phyloP scores from a whole-genome alignment of 2,888 invertebrate species.

The Lacanobia wlatinum region DNA sequence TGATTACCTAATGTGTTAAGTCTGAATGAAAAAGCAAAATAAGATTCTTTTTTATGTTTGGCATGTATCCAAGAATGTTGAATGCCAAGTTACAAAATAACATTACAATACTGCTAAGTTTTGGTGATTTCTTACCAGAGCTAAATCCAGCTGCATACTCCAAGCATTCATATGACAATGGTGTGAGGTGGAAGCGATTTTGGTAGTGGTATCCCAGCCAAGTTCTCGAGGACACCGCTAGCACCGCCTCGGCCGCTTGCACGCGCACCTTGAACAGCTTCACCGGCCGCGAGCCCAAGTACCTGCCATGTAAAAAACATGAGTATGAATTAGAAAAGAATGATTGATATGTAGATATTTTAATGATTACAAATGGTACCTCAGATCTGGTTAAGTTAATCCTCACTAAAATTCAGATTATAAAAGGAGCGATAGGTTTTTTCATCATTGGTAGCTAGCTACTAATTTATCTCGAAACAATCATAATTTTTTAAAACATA shows the following conservation, averaged over 20 bases:
- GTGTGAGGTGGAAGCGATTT: conserved; percentile 98
- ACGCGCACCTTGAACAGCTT: conserved; percentile 98
- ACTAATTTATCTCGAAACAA: not conserved
- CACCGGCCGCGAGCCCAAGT: conserved; percentile 98
- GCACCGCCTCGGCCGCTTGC: conserved; percentile 98
- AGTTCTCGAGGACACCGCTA: conserved; percentile 99
- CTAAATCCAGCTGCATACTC: conserved; percentile 99
- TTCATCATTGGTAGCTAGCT: conserved; percentile 80
- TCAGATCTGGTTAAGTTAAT: conserved; percentile 89
- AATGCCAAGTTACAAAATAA: not conserved
- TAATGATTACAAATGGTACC: conserved; percentile 43
- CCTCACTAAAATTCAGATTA: conserved; percentile 91
- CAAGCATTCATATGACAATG: conserved; percentile 98
- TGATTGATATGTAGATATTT: not conserved
- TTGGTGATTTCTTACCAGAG: conserved; percentile 87
- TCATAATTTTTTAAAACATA: conserved; percentile 56
- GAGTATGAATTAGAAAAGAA: conserved; percentile 10
- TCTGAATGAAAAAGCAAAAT: conserved; percentile 14
- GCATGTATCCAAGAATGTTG: not conserved
- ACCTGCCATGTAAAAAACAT: conserved; percentile 81
- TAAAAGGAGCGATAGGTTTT: conserved; percentile 90
- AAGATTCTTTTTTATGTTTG: too few species aligned
- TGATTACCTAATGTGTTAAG: conserved; percentile 25
- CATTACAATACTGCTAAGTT: too few species aligned
- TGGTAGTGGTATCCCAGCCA: conserved; percentile 99